These are phyloP conservation scores for Bombyx huttoni DNA, from an alignment of 2,888 invertebrate species.

Conservation along the genomic window DNA sequence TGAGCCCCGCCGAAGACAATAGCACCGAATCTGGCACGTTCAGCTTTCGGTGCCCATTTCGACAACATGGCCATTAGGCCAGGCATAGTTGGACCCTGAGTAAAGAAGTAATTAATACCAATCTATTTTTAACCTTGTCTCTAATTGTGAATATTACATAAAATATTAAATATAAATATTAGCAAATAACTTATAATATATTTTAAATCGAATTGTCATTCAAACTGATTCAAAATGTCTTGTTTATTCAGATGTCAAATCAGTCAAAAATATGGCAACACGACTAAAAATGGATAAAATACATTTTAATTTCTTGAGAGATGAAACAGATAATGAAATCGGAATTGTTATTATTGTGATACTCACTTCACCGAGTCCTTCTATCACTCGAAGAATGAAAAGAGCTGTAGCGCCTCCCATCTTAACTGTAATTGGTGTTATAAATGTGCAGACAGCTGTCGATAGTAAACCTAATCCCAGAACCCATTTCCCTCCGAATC, in stretches of 20 bases:
- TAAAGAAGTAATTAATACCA: slow-evolving; percentile 1
- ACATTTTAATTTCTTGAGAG: too few relatives aligned
- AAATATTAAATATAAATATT: too few relatives aligned
- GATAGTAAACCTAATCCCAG: slow-evolving; percentile 84
- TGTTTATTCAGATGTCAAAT: background rate
- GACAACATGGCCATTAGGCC: slow-evolving; percentile 75
- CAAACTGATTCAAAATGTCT: background rate
- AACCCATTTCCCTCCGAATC: slow-evolving; percentile 88
- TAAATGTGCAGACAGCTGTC: slow-evolving; percentile 84
- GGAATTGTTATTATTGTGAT: background rate
- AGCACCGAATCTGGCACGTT: slow-evolving; percentile 70
- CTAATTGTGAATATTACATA: too few relatives aligned
- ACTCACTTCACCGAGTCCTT: slow-evolving; percentile 77
- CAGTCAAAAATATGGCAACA: background rate
- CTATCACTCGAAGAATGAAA: slow-evolving; percentile 67
- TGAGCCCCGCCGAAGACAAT: slow-evolving; percentile 74
- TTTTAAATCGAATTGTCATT: too few relatives aligned
- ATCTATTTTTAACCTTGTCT: too few relatives aligned
- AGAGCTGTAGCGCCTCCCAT: slow-evolving; percentile 67
- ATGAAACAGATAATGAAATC: too few relatives aligned
- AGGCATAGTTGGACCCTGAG: slow-evolving; percentile 74
- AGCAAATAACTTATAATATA: too few relatives aligned
- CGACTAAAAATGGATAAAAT: too few relatives aligned
- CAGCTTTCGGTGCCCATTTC: slow-evolving; percentile 73
- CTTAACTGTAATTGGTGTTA: slow-evolving; percentile 82